Evolutionary conservation across 64 coral and sea anemone genomes (phyloP), one percentile per base, ranked within the genome.

Genomic region (Astreopora myriophthalma): DNA sequence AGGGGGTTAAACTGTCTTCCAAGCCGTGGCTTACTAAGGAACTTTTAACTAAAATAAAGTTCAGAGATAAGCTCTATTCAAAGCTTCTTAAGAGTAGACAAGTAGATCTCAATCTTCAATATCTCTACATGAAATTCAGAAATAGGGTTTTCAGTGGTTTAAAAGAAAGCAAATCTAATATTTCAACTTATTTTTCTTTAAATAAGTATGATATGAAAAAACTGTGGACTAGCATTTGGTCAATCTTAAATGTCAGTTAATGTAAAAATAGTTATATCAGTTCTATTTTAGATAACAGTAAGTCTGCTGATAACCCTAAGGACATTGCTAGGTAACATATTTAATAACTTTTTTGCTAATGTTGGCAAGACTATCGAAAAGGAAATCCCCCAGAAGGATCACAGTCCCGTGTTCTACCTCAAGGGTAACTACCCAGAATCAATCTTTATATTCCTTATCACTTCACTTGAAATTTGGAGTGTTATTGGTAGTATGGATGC

Each of bases 101-200:
- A 48, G 2, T 37, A 79, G 22, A 79, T 79, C 36, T 19, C 22
- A 46, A 79, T 30, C 75, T 79, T 49, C 40, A 79, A 44, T 39
- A 79, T 79, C 25, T 79, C 6, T 79, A 79, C 48, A 48, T 48
- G 5, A 46, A 79, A 79, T 48, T 79, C 48, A 79, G 75, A 79
- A 79, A 79, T 51, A 49, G 75, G 75, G 36, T 79, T 49, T 16
- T 48, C 48, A 79, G 48, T 1, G 75, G 48, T 66, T 22, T 79
- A 35, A 79, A 44, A 79, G 75, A 79, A 44, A 79, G 75, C 42
- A 79, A 79, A 79, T 27, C 75, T 30, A 27, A 79, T 79, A 79
- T 79, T 79, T 49, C 48, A 79, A 48, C 24, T 24, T 79, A 79
- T 29, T 79, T 55, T 14, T 49, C 51, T 48, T 48, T 49, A 79